A percentile compares a stretch with the other conserved stretches of the same genome.
Conservation (phyloP, 2,888 invertebrate genomes). For the Pseudoips prasinana region DNA sequence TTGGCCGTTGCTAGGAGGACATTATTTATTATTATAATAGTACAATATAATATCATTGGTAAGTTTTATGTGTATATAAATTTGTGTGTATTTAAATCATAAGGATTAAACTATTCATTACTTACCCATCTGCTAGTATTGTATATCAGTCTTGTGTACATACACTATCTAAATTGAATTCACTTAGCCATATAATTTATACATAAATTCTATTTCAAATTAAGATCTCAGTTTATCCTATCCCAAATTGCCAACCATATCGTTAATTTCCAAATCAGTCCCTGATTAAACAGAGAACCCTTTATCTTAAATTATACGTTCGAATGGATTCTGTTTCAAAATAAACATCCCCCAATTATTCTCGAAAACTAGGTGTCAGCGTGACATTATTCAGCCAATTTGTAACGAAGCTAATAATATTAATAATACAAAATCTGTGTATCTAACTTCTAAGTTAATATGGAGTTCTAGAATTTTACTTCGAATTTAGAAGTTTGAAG, state of each 20-base stretch:
- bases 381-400: too few relatives aligned
- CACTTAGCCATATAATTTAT: constrained; percentile 3
- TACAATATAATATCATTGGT: too few relatives aligned
- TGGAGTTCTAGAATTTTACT: constrained; percentile 8
- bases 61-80: too few relatives aligned
- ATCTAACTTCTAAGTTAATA: constrained; percentile 14
- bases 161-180: neutral
- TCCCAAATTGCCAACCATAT: constrained; percentile 7
- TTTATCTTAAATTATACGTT: constrained; percentile 13
- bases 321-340: constrained; percentile 22
- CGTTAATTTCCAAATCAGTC: constrained; percentile 17
- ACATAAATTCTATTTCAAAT: constrained; percentile 6
- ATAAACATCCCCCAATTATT: too few relatives aligned
- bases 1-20: too few relatives aligned
- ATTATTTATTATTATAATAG: too few relatives aligned
- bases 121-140: too few relatives aligned
- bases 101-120: too few relatives aligned
- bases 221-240: constrained; percentile 6
- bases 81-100: too few relatives aligned
- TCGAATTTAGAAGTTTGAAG: constrained; percentile 7
- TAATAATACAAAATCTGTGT: constrained; percentile 15
- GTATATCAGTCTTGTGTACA: too few relatives aligned
- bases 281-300: constrained; percentile 16
- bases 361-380: too few relatives aligned
- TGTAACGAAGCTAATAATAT: constrained; percentile 15